These are phyloP conservation scores for Dynastes hyllus DNA, from an alignment of 2,888 invertebrate genomes.

Conservation along the genomic window DNA sequence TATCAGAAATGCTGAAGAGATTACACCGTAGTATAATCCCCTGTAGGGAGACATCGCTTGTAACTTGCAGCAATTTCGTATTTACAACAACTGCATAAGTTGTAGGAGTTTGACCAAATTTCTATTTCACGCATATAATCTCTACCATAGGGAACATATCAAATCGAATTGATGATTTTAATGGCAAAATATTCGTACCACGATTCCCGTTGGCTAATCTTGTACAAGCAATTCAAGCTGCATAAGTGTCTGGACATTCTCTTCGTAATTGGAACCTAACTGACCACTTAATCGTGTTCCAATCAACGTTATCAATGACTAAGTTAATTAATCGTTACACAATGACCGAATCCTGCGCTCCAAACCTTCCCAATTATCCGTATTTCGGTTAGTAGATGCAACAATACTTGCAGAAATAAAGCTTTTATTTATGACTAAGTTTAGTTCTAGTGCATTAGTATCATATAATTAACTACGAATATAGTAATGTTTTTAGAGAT, in stretches of 20 bases:
- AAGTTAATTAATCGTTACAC: slow-evolving; percentile 33
- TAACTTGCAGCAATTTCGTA: too few relatives aligned
- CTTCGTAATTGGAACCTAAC: slow-evolving; percentile 32
- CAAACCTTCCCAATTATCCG: slow-evolving; percentile 4
- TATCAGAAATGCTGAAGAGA: too few relatives aligned
- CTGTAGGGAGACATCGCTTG: too few relatives aligned
- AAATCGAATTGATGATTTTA: not conserved
- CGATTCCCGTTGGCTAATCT: not conserved
- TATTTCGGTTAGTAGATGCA: slow-evolving; percentile 3
- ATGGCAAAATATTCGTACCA: not conserved
- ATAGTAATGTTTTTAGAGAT: too few relatives aligned
- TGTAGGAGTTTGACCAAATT: too few relatives aligned
- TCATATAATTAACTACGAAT: too few relatives aligned
- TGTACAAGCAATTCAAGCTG: slow-evolving; percentile 28
- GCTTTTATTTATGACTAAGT: too few relatives aligned
- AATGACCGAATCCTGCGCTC: not conserved
- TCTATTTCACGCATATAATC: too few relatives aligned
- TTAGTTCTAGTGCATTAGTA: too few relatives aligned
- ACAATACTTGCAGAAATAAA: not conserved
- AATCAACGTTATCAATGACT: slow-evolving; percentile 40
- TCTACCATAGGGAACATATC: not conserved
- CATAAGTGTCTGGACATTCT: slow-evolving; percentile 13
- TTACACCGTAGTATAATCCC: too few relatives aligned
- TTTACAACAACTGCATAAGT: too few relatives aligned
- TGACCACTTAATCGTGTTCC: slow-evolving; percentile 41